These are phyloP conservation scores for Darevskia nairensis DNA, from an alignment of 2,797 vertebrate genomes.

Conservation along the genomic window DNA sequence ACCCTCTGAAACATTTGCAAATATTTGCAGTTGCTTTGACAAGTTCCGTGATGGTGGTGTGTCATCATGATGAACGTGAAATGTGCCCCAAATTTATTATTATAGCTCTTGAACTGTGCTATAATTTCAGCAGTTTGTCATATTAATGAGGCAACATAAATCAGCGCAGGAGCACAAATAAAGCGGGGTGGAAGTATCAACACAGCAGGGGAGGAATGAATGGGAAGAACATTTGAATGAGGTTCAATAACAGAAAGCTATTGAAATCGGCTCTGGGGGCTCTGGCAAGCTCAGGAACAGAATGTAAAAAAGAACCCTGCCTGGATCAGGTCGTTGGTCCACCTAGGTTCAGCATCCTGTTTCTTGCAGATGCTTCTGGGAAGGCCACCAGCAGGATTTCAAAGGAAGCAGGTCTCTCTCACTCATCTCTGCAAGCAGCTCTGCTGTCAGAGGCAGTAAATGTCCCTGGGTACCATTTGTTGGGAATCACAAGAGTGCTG, in stretches of 20 bases:
- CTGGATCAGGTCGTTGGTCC: background rate
- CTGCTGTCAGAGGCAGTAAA: background rate
- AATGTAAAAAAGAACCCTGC: background rate
- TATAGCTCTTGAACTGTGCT: background rate
- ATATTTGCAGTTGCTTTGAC: background rate
- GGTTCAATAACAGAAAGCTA: background rate
- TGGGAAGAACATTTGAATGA: background rate
- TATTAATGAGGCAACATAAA: background rate
- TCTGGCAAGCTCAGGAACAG: no score
- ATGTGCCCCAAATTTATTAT: background rate
- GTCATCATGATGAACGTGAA: background rate
- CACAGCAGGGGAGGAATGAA: background rate
- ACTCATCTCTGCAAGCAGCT: no score
- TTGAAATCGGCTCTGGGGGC: background rate
- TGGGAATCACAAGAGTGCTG: no score
- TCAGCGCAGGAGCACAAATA: background rate
- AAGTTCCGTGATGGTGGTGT: background rate
- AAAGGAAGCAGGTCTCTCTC: no score
- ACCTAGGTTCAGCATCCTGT: background rate
- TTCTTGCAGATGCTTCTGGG: background rate
- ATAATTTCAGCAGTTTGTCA: background rate
- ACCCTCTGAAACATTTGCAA: no score
- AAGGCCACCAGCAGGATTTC: background rate
- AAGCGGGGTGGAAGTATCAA: background rate
- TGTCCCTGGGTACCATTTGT: background rate